phyloP scores from a whole-genome alignment of 2,888 invertebrate genomes.

The Pollenia amentaria region DNA sequence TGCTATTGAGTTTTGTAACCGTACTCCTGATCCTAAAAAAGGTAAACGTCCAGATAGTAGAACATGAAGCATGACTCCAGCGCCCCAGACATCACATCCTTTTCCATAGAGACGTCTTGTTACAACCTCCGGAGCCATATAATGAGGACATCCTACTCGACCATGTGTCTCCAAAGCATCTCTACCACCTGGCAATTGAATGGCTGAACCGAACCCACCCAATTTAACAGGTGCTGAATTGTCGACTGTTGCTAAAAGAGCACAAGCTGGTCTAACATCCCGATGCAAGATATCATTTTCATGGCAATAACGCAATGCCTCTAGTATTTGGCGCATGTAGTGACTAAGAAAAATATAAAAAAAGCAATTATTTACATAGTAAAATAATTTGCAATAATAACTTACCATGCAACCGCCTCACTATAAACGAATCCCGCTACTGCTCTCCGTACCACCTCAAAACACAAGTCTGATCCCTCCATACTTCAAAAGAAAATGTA shows the following conservation, averaged over 20 bases:
- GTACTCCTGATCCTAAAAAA: constrained; percentile 96
- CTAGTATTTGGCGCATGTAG: constrained; percentile 99
- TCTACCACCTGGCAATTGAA: constrained; percentile 93
- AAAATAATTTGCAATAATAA: constrained; percentile 56
- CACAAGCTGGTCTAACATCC: constrained; percentile 98
- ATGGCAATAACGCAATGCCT: constrained; percentile 98
- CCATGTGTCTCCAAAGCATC: constrained; percentile 87
- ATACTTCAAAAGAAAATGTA: constrained; percentile 89
- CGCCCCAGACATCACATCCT: constrained; percentile 99
- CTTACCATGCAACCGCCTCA: constrained; percentile 98
- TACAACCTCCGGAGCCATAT: constrained; percentile 99
- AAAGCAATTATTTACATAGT: neutral
- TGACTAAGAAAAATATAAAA: constrained; percentile 87
- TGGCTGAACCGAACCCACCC: constrained; percentile 98
- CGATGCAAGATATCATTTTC: constrained; percentile 99
- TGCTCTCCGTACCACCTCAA: constrained; percentile 98
- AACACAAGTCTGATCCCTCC: constrained; percentile 99
- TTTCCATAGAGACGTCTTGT: constrained; percentile 95
- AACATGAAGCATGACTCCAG: constrained; percentile 97
- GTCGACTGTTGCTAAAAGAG: constrained; percentile 96
- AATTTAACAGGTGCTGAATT: constrained; percentile 99
- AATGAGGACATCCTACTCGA: constrained; percentile 97
- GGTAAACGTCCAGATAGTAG: constrained; percentile 97
- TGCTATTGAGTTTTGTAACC: constrained; percentile 96
- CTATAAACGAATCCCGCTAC: constrained; percentile 99